These are phyloP conservation scores for Megastigmus dorsalis DNA, from an alignment of 2,888 invertebrate species.

Conservation along the genomic window DNA sequence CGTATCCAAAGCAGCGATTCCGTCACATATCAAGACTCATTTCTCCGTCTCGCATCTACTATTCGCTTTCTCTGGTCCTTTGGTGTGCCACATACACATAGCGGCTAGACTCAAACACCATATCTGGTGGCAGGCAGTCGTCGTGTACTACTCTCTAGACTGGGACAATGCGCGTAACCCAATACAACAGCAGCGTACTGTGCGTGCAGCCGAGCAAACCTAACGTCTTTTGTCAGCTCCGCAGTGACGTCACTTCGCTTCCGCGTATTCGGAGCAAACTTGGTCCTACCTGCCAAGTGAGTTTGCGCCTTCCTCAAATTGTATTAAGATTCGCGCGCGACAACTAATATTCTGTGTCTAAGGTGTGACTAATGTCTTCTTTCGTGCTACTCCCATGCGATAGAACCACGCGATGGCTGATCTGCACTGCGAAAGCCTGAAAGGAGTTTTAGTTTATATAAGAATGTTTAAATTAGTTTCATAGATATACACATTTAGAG, in stretches of 20 bases:
- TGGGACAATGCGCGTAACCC: too few relatives aligned
- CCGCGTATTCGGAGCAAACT: slow-evolving; percentile 18
- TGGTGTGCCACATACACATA: too few relatives aligned
- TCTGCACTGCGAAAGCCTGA: too few relatives aligned
- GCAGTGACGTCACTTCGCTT: slow-evolving; percentile 62
- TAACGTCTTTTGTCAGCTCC: slow-evolving; percentile 65
- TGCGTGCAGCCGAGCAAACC: slow-evolving; percentile 62
- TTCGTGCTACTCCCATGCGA: too few relatives aligned
- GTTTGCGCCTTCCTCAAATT: slow-evolving; percentile 35
- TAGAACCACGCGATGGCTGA: too few relatives aligned
- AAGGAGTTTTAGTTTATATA: too few relatives aligned
- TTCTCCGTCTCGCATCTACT: too few relatives aligned
- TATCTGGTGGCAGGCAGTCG: slow-evolving; percentile 66
- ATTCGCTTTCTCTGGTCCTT: too few relatives aligned
- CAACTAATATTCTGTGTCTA: slow-evolving; percentile 22
- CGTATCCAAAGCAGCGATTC: too few relatives aligned
- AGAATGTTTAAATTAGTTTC: too few relatives aligned
- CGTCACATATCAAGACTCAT: too few relatives aligned
- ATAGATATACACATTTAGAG: too few relatives aligned
- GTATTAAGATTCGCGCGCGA: slow-evolving; percentile 23
- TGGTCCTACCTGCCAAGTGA: slow-evolving; percentile 45
- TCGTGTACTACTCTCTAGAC: slow-evolving; percentile 47
- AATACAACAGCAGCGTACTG: slow-evolving; percentile 35
- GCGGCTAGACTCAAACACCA: neutral
- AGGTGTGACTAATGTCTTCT: slow-evolving; percentile 21